phyloP scores from a whole-genome alignment of 2,113 vertebrate genomes.

The Alethe castanea region DNA sequence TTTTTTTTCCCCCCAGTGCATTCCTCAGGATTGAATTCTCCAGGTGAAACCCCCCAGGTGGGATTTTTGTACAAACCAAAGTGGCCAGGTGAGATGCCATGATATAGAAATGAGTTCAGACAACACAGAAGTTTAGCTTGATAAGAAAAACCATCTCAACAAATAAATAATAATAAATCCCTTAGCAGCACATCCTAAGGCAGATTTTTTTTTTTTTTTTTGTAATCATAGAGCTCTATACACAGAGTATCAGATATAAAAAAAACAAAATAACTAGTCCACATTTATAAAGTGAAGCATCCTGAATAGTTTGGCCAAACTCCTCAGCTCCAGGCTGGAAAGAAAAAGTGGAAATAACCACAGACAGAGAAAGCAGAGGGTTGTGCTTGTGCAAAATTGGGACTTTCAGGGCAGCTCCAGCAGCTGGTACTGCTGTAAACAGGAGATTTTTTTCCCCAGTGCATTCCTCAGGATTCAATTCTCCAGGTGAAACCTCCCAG shows the following conservation, averaged over 20 bases:
- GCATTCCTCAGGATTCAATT: accelerated
- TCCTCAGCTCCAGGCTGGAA: no score
- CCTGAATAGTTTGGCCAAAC: no score
- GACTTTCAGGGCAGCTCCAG: no score
- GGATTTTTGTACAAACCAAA: not conserved
- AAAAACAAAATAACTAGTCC: no score
- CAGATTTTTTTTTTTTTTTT: no score
- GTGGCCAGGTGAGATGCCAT: not conserved
- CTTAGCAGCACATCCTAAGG: not conserved
- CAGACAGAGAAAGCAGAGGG: no score
- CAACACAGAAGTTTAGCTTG: not conserved
- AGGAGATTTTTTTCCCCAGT: not conserved
- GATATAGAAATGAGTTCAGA: not conserved
- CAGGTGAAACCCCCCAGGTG: not conserved
- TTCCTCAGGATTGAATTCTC: not conserved
- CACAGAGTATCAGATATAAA: no score
- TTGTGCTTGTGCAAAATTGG: no score
- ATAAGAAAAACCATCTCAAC: not conserved
- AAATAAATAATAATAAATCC: not conserved
- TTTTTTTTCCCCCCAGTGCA: not conserved
- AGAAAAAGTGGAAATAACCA: no score
- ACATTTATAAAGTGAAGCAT: no score
- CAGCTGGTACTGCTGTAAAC: no score
- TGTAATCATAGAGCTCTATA: no score
- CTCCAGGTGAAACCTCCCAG: not conserved